Evolutionary conservation across 2,113 vertebrate genomes (phyloP).

Genomic region (Brienomyrus brachyistius): DNA sequence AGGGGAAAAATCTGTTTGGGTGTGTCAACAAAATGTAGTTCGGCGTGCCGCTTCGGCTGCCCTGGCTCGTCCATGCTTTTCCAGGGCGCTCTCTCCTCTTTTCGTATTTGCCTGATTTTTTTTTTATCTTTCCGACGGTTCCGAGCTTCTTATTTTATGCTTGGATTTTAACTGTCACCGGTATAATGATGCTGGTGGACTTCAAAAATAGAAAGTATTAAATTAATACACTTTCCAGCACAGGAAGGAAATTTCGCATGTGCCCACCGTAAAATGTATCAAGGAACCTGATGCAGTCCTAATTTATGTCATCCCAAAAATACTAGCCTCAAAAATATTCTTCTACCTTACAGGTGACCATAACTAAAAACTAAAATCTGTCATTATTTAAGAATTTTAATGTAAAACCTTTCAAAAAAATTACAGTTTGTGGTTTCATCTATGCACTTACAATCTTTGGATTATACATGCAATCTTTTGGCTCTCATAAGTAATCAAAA

Average conservation of each 20-base stretch:
- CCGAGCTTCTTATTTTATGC: background rate
- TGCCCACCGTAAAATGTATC: background rate
- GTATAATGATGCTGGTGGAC: background rate
- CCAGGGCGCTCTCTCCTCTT: background rate
- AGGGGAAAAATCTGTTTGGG: background rate
- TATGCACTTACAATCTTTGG: background rate
- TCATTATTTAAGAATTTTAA: background rate
- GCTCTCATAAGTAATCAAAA: background rate
- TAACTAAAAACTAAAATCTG: background rate
- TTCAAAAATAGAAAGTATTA: background rate
- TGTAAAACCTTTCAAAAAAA: background rate
- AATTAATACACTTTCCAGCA: background rate
- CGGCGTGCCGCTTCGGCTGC: background rate
- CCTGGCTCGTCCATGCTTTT: background rate
- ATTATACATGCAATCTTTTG: background rate
- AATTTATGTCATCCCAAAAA: background rate
- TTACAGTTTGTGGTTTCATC: background rate
- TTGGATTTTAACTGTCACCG: background rate
- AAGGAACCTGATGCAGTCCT: background rate
- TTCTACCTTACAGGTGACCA: background rate
- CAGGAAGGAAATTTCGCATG: background rate
- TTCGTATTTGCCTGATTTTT: background rate
- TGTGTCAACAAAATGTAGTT: background rate
- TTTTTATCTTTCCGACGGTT: background rate
- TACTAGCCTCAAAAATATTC: background rate